phyloP scores from a whole-genome alignment of 2,888 invertebrate genomes.

The Trichopria drosophilae region DNA sequence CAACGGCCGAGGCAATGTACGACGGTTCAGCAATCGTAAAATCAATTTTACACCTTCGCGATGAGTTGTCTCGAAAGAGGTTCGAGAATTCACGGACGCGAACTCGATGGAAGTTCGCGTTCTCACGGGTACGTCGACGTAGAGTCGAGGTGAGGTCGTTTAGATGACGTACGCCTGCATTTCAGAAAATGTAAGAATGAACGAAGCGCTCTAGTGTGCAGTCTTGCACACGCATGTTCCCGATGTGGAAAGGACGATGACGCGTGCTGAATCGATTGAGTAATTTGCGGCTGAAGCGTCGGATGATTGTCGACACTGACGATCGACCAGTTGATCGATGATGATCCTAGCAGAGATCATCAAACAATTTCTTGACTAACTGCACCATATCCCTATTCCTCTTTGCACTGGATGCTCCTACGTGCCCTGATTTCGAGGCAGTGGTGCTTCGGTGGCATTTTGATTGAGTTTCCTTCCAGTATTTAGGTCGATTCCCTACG shows the following conservation, averaged over 20 bases:
- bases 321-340: slow-evolving; percentile 14
- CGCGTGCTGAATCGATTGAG: slow-evolving; percentile 22
- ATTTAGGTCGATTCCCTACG: too few species aligned
- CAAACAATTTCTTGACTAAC: slow-evolving; percentile 23
- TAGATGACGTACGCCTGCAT: too few species aligned
- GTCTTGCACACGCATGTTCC: too few species aligned
- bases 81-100: too few species aligned
- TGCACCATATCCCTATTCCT: too few species aligned
- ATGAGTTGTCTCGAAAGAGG: too few species aligned
- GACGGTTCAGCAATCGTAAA: too few species aligned
- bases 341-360: slow-evolving; percentile 16
- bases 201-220: too few species aligned
- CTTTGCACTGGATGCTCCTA: slow-evolving; percentile 5
- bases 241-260: slow-evolving; percentile 19
- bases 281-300: slow-evolving; percentile 11
- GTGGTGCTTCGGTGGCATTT: slow-evolving; percentile 9
- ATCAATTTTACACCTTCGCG: too few species aligned
- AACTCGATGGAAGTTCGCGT: slow-evolving; percentile 6
- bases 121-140: slow-evolving; percentile 8
- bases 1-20: too few species aligned
- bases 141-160: slow-evolving; percentile 9
- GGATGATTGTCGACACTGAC: slow-evolving; percentile 4
- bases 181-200: too few species aligned
- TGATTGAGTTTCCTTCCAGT: too few species aligned
- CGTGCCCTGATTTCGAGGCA: slow-evolving; percentile 26